Percentiles rank a stretch among this genome's conserved stretches.
Conservation (phyloP, 2,797 vertebrate genomes). For the Potorous gilbertii region DNA sequence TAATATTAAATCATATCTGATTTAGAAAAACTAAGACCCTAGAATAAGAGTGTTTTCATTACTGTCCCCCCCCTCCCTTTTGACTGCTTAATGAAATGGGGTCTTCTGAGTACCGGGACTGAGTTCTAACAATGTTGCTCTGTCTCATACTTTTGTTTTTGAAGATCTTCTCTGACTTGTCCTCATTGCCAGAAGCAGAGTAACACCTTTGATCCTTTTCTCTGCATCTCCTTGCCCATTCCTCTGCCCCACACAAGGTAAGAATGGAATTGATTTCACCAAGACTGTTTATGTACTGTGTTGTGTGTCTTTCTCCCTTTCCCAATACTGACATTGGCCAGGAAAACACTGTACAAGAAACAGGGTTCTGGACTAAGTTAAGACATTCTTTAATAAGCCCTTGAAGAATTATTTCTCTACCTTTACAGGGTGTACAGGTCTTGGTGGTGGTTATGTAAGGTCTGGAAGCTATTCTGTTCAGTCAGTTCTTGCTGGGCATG, state of each 20-base stretch:
- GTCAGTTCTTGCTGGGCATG: background rate
- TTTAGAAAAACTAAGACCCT: background rate
- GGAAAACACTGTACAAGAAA: slow-evolving; percentile 4
- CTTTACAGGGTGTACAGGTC: background rate
- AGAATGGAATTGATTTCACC: slow-evolving; percentile 72
- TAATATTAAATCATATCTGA: background rate
- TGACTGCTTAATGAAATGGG: background rate
- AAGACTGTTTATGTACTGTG: background rate
- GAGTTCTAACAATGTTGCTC: background rate
- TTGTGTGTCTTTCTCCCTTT: background rate
- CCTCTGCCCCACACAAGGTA: slow-evolving; percentile 96
- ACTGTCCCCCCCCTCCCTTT: background rate
- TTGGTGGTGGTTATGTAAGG: too few species aligned
- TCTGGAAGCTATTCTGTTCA: background rate
- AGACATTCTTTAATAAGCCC: background rate
- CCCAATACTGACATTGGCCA: background rate
- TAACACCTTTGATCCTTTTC: slow-evolving; percentile 99
- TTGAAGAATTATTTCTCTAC: background rate
- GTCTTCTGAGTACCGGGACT: fast-evolving
- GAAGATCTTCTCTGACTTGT: slow-evolving; percentile 97
- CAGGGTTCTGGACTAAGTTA: background rate
- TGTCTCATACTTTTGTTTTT: slow-evolving; percentile 58
- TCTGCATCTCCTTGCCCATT: slow-evolving; percentile 98
- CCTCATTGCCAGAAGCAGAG: slow-evolving; percentile 99
- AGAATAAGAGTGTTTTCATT: background rate